Evolutionary conservation across 35 echinoderm and acorn worm genomes (phyloP), one percentile per base, ranked within the genome.

Genomic region (Nesometra sesokonis): DNA sequence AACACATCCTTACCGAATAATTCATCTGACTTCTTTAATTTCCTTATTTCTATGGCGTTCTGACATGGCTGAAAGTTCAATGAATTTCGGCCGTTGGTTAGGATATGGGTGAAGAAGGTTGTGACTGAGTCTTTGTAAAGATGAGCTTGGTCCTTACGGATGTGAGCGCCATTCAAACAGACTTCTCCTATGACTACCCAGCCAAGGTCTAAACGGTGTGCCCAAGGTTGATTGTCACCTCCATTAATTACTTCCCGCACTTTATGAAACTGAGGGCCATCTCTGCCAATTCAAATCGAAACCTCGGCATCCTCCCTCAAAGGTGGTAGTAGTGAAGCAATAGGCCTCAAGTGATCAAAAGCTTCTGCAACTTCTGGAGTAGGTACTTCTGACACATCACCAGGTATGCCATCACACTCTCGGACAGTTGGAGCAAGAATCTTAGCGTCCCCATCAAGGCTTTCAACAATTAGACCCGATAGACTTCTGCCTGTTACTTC

Each of bases 361-460:
- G 77, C 35, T 37, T 37, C 36, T 0, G 67, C 57, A 35, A 47
- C 84, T 67, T 86, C 89, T 57, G 84, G 77, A 29, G 84, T 86
- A 19, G 89, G 89, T 79, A 91, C 82, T 91, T 91, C 89, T 29
- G 77, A 78, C 89, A 34, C 78, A 80, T 91, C 84, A 29, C 89
- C 83, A 0, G 89, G 89, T 46, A 91, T 91, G 76, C 80, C 86
- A 78, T 86, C 0, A 37, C 83, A 46, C 34, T 91, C 89, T 27
- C 80, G 78, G 30, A 91, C 35, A 57, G 78, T 82, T 30, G 77
- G 84, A 33, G 84, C 57, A 52, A 35, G 46, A 32, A 46, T 77
- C 27, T 34, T 37, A 35, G 79, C 35, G 8, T 36, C 30, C 17
- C 89, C 89, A 57, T 91, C 84, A n/a, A 91, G 15, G 32, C 82